Evolutionary conservation across 2,113 vertebrate species (phyloP).

Genomic region (Platichthys stellatus): DNA sequence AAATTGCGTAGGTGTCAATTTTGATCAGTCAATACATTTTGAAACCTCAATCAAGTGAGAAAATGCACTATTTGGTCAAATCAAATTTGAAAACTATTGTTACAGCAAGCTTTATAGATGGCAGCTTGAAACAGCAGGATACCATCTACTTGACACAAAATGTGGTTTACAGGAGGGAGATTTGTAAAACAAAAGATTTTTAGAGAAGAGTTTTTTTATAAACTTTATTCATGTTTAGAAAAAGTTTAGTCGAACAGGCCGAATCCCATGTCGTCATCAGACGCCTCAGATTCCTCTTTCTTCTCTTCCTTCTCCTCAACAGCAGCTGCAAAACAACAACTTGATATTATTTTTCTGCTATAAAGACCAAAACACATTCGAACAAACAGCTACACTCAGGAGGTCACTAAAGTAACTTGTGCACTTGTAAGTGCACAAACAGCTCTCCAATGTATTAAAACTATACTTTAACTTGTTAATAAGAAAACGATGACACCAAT

Average conservation of each 20-base stretch:
- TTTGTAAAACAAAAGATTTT: background rate
- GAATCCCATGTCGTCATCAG: constrained; percentile 97
- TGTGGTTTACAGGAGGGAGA: background rate
- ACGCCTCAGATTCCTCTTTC: constrained; percentile 97
- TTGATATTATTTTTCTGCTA: background rate
- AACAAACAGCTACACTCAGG: background rate
- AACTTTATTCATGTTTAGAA: constrained; percentile 72
- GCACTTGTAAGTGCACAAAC: background rate
- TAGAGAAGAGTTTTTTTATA: constrained; percentile 30
- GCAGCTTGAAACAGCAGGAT: too few relatives aligned
- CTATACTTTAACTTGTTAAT: too few relatives aligned
- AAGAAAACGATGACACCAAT: too few relatives aligned
- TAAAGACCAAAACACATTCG: background rate
- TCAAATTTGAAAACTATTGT: too few relatives aligned
- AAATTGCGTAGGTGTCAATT: too few relatives aligned
- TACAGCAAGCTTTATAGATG: too few relatives aligned
- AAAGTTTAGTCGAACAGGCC: constrained; percentile 92
- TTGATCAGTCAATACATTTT: too few relatives aligned
- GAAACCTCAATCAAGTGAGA: too few relatives aligned
- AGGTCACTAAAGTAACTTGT: background rate
- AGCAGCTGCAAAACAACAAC: constrained; percentile 64
- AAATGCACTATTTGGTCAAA: too few relatives aligned
- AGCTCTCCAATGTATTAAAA: background rate
- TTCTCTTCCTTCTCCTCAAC: constrained; percentile 91
- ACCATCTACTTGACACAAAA: background rate